Evolutionary conservation across 2,797 vertebrate species (phyloP), one percentile per base, ranked within the genome.

Genomic region (Podarcis siculus): DNA sequence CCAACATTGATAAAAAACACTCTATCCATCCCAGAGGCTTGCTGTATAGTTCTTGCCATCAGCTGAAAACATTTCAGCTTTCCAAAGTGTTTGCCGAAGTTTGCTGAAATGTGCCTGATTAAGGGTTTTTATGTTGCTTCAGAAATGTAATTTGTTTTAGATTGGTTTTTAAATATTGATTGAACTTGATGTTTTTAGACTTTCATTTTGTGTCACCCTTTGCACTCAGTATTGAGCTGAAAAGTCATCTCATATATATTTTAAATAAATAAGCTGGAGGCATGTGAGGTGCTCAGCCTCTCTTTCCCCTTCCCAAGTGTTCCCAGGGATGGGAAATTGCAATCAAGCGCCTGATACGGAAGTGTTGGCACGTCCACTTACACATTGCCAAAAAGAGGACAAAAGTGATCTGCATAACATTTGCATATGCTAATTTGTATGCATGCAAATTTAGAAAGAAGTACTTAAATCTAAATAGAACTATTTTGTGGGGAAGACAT

Each of bases 131-230:
- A 79, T 37, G 66, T 79, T 71, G 13, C 32, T 58, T 66, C 25
- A 71, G 45, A 79, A 86, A 55, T 71, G 25, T 55, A 71, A 79
- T 79, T 86, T 79, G 42, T 86, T 79, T 79, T 21, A 71, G 12
- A 45, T 78, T 39, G 6, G 37, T 67, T 64, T 67, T 49, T 67
- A 86, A 86, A 71, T 58, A 71, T 39, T 58, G n/a, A 55, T 86
- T 35, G 23, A 79, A 58, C 42, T 39, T 35, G 42, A 78, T 17
- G 1, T 37, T 71, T 49, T 85, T 49, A 45, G 3, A 27, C 30
- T 58, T 71, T 71, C 49, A 69, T 71, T 69, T 39, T 49, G 66
- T 9, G 42, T 67, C 21, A 78, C 76, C 45, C 23, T 79, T 49
- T 64, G 19, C 27, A 61, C 55, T 45, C 37, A 64, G 12, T 17